Evolutionary conservation across 2,888 invertebrate genomes (phyloP), one percentile per base, ranked within the genome.

Genomic region (Leptopilina syphax): DNA sequence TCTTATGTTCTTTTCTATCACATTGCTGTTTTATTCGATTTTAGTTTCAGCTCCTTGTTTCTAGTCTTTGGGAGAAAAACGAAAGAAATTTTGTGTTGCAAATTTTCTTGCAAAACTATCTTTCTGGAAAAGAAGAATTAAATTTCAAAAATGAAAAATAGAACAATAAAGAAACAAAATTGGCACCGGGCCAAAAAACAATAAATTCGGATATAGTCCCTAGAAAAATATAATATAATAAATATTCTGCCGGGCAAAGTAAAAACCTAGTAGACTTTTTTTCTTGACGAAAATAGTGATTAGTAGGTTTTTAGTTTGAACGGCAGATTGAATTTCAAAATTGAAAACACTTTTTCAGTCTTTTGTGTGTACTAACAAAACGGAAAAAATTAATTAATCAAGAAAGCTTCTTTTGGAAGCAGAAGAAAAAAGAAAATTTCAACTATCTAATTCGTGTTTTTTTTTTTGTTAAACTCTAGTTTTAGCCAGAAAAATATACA

Each of bases 131-230:
- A 34, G 34, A 34, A 34, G 34, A 34, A 34, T 34, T 34, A 54
- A 57, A 54, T 57, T 73, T 76, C 9, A 34, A 44, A 76, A 57
- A 27, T 10, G 50, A 50, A 50, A 50, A 50, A 3, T 50, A 24
- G 63, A 60, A 60, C 60, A 60, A 63, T 63, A 63, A 24, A 13
- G 34, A 73, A 73, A 73, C 57, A 73, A 73, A 34, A 34, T 57
- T 73, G 57, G 70, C 70, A 73, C 70, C 70, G 70, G 70, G 70
- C 70, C 70, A 73, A 73, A 73, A 63, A 73, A 73, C 54, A 73
- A 73, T 57, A 73, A 73, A 34, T 24, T 18, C 70, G 57, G n/a
- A 54, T 73, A 57, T 73, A 70, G 27, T 5, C 70, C 70, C 54
- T 57, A 73, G n/a, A 63, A 63, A 63, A 63, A 63, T 63, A 63